Percentiles rank a stretch among this genome's conserved stretches.
These are phyloP conservation scores for Camelus dromedarius DNA, from an alignment of 2,113 vertebrate genomes.

Conservation along the genomic window DNA sequence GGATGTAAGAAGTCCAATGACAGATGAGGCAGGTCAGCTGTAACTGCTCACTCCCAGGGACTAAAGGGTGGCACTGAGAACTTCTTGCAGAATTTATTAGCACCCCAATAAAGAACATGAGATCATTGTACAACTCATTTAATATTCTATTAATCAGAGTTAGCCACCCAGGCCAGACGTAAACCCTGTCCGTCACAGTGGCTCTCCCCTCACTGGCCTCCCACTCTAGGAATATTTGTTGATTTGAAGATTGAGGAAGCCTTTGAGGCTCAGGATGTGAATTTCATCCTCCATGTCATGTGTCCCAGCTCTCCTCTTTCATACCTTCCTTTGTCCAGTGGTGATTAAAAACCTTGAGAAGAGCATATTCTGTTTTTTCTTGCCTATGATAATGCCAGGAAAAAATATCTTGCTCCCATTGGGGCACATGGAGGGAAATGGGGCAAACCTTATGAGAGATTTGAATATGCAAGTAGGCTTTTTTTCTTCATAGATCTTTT, in stretches of 20 bases:
- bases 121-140: not conserved
- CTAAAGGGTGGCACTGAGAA: not conserved
- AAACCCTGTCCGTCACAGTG: not conserved
- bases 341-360: not conserved
- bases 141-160: not conserved
- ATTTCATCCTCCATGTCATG: not conserved
- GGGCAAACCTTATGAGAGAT: not conserved
- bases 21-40: not conserved
- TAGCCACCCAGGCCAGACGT: not conserved
- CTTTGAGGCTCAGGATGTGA: not conserved
- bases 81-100: not conserved
- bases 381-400: not conserved
- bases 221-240: not conserved
- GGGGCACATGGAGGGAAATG: not conserved
- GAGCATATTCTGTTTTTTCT: not conserved
- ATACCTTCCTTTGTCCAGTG: not conserved
- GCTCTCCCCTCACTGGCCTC: not conserved
- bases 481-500: not conserved
- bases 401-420: not conserved
- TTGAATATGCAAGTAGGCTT: not conserved
- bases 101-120: not conserved
- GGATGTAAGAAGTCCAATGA: not conserved
- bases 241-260: not conserved
- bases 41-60: not conserved
- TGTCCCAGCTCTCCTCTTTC: not conserved